Evolutionary conservation across 2,888 invertebrate genomes (phyloP).

Genomic region (Aricia artaxerxes): DNA sequence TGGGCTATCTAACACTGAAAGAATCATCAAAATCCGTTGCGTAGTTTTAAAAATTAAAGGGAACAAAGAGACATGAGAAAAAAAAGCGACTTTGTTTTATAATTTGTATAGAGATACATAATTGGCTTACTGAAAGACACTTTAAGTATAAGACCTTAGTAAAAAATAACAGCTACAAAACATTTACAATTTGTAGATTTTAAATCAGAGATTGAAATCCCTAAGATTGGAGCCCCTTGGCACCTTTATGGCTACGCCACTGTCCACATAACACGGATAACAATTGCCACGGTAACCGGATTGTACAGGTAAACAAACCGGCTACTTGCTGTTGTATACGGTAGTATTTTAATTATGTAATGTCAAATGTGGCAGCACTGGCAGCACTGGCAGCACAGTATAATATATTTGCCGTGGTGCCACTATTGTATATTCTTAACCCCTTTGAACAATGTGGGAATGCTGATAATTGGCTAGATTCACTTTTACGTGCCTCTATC

Average conservation of each 20-base stretch:
- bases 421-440: not conserved
- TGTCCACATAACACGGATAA: not conserved
- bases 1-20: too few relatives aligned
- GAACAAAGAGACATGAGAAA: too few relatives aligned
- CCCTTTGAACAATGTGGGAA: not conserved
- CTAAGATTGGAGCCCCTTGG: not conserved
- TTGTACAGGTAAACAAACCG: conserved; percentile 6
- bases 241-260: not conserved
- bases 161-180: too few relatives aligned
- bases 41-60: too few relatives aligned
- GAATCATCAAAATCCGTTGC: too few relatives aligned
- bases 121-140: too few relatives aligned
- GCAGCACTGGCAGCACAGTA: not conserved
- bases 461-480: not conserved
- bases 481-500: not conserved
- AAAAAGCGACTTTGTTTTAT: too few relatives aligned
- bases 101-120: too few relatives aligned
- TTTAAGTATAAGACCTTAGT: too few relatives aligned
- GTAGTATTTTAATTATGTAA: conserved; percentile 6
- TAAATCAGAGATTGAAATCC: not conserved
- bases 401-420: not conserved
- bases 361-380: not conserved
- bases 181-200: too few relatives aligned
- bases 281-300: not conserved
- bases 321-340: not conserved